Percentiles rank a stretch among this genome's conserved stretches.
phyloP scores from a whole-genome alignment of 1,140 invertebrate species.

The Calephelis virginiensis region DNA sequence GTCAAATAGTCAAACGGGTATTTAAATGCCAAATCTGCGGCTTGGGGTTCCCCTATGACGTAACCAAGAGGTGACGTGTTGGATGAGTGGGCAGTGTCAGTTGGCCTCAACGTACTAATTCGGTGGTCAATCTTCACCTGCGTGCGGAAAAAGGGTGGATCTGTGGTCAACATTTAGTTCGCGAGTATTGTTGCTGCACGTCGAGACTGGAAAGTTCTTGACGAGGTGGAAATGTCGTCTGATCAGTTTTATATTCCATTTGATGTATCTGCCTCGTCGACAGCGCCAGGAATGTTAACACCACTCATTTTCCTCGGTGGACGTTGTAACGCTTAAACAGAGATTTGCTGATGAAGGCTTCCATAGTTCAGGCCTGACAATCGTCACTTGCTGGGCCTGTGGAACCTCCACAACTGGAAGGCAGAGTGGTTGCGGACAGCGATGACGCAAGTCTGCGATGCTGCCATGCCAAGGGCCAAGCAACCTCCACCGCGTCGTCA shows the following conservation, averaged over 20 bases:
- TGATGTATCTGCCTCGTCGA: constrained; percentile 14
- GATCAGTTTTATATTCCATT: constrained; percentile 28
- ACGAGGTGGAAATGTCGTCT: constrained; percentile 26
- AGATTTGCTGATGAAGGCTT: not conserved
- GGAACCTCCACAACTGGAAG: not conserved
- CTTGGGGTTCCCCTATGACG: too few species aligned
- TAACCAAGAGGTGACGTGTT: too few species aligned
- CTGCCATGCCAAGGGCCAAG: not conserved
- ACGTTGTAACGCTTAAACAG: not conserved
- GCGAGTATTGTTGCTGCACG: constrained; percentile 20
- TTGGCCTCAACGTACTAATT: not conserved
- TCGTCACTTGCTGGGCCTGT: too few species aligned
- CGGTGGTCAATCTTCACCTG: constrained; percentile 12
- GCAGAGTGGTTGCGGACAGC: too few species aligned
- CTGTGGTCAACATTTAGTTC: constrained; percentile 34
- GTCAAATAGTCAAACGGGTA: not conserved
- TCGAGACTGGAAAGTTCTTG: constrained; percentile 25
- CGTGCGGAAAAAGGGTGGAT: too few species aligned
- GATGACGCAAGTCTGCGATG: too few species aligned
- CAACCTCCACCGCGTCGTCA: not conserved
- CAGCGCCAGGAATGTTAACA: not conserved
- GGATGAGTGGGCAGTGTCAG: too few species aligned
- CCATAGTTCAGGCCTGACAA: too few species aligned
- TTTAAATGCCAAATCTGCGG: too few species aligned
- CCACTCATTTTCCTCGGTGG: not conserved